Evolutionary conservation across 2,888 invertebrate genomes (phyloP).

Genomic region (Sussaba pulchella): DNA sequence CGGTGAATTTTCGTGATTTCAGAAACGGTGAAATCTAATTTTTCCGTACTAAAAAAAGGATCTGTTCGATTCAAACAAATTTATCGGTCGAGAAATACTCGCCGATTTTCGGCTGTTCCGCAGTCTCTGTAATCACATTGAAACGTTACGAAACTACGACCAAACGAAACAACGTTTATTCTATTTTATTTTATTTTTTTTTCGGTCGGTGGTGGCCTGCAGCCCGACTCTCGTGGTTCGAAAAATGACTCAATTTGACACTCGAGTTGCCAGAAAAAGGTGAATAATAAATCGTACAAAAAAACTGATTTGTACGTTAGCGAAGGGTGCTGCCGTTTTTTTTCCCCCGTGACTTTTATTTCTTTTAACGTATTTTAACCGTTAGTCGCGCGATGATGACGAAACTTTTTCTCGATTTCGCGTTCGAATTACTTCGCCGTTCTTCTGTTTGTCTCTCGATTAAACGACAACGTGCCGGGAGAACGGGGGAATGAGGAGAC

Average conservation of each 20-base stretch:
- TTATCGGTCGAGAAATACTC: not conserved
- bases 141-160: not conserved
- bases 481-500: too few relatives aligned
- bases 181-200: not conserved
- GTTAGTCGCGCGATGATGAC: not conserved
- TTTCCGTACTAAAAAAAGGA: not conserved
- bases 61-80: not conserved
- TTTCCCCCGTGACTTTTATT: slow-evolving; percentile 1
- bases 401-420: not conserved
- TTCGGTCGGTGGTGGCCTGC: not conserved
- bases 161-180: too few relatives aligned
- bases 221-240: not conserved
- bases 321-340: not conserved
- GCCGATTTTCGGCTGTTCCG: not conserved
- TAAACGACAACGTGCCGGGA: not conserved
- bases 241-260: slow-evolving; percentile 12
- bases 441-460: slow-evolving; percentile 27
- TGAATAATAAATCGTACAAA: too few relatives aligned
- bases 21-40: not conserved
- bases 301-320: not conserved
- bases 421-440: not conserved
- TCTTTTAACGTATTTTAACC: not conserved
- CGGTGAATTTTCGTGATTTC: not conserved
- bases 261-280: not conserved
- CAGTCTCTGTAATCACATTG: not conserved